Evolutionary conservation across 2,888 invertebrate species (phyloP), one percentile per base, ranked within the genome.

Genomic region (Hemicrepidius hirtus): DNA sequence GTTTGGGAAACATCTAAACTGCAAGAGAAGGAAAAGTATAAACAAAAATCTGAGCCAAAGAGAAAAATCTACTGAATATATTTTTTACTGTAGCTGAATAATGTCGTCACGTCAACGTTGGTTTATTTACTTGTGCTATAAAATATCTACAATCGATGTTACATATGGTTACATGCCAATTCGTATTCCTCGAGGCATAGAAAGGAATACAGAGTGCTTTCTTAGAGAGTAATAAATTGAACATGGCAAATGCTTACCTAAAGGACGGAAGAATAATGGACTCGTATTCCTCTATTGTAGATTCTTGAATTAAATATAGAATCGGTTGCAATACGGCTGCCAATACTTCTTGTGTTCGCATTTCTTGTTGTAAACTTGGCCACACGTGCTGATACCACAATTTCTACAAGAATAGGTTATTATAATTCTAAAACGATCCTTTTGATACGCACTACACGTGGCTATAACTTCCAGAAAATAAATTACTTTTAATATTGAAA

Each of bases 301-400:
- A 91, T 80, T 96, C 93, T 82, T 95, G 93, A 76, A 95, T 92
- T 77, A 97, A 91, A 85, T 92, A 93, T 78, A 97, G 89, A 75
- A 96, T 92, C 1, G 97, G 95, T 80, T 94, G 93, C 50, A 97
- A 87, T 7, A 95, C 96, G 0, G 96, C 93, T 0, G 96, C 94
- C 76, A 97, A 88, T 18, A 96, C 95, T 83, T 97, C 97, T 74
- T 94, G 92, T 21, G 93, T 92, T 81, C 92, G 91, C 87, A 97
- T 92, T 86, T 98, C 97, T 78, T 92, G 91, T 83, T 94, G 93
- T 74, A 98, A 88, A 79, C 93, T 92, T 37, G 97, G 97, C 94
- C 97, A 97, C 59, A 98, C 93, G 85, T 96, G 96, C 85, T 95
- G 95, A 90, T 96, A 97, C 91, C 97, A 95, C 63, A 98, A 89